Base-by-base conservation (phyloP, 2,888 invertebrate genomes). In the Drosophila macrospina region DNA sequence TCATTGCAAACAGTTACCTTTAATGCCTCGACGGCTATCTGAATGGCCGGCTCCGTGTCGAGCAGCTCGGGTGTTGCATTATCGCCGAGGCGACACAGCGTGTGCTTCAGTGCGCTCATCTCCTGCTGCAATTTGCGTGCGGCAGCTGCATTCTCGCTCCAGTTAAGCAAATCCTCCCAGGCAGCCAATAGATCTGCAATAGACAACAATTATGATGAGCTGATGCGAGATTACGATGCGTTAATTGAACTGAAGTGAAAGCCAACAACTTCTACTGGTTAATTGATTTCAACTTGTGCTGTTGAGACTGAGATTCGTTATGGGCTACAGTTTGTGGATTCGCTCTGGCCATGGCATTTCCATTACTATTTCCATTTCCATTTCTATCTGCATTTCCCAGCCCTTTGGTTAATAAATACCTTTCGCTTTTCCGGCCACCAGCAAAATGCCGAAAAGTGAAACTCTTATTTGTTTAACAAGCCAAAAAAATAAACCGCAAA, bases 91-190 rank as follows among this genome's bases (percentile, higher is more conserved):
- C 91, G 91, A 78, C 89, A 82, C 42, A 92, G 79, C 66, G 89
- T 83, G 70, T 90, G 89, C 85, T 91, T 92, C 78, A 92, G 73
- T 54, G 90, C 79, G 74, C 90, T 90, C 92, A 92, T 92, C 89
- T 92, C 92, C 86, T 92, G 91, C 84, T 92, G 92, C 89, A 92
- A 88, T 74, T 92, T 90, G 77, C 92, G 90, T 78, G 92, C 92
- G 24, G 88, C 89, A 15, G 91, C 89, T 52, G 92, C 92, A 90
- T 92, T 92, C 90, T 92, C 92, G 86, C 92, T 92, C 92, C 92
- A 92, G 78, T 85, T 89, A 45, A 92, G 86, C 73, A 92, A 80
- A 89, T 91, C 92, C 88, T 92, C 92, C 92, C 92, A 92, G 72
- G 91, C 91, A 57, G 91, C 91, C 84, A 92, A 89, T 78, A 92